These are phyloP conservation scores for Linyphia triangularis DNA, from an alignment of 2,888 invertebrate species.

Conservation along the genomic window DNA sequence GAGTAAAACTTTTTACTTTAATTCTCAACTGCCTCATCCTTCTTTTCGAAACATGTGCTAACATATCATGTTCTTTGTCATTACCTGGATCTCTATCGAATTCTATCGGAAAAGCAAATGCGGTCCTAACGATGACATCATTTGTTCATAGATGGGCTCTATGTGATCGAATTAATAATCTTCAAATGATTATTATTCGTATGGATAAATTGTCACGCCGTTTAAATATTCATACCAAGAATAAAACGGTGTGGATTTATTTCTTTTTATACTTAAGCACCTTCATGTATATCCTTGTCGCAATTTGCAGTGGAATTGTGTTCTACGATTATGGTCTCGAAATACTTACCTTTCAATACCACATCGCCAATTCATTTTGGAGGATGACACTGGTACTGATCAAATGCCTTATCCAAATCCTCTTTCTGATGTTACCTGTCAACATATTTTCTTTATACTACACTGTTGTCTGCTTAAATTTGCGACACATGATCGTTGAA, in stretches of 20 bases:
- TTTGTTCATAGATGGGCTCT: background rate
- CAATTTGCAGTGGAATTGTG: background rate
- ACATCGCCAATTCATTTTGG: background rate
- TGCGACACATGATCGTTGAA: background rate
- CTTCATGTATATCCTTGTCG: background rate
- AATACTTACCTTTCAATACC: background rate
- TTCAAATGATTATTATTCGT: background rate
- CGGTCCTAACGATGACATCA: background rate
- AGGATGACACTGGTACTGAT: background rate
- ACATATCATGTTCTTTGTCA: background rate
- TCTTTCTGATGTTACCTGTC: background rate
- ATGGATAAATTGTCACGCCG: background rate
- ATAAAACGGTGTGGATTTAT: background rate
- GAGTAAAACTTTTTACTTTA: background rate
- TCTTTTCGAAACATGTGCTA: background rate
- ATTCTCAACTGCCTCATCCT: background rate
- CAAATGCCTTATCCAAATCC: background rate
- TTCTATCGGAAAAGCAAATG: background rate
- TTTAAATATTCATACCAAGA: background rate
- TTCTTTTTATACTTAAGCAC: background rate
- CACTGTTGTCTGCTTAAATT: background rate
- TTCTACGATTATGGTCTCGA: background rate
- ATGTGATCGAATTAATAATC: background rate
- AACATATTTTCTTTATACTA: constrained; percentile 8
- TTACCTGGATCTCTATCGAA: too few species aligned